Percentiles rank a stretch among this genome's conserved stretches.
These are phyloP conservation scores for Hyperoodon ampullatus DNA, from an alignment of 2,113 vertebrate species.

Conservation along the genomic window DNA sequence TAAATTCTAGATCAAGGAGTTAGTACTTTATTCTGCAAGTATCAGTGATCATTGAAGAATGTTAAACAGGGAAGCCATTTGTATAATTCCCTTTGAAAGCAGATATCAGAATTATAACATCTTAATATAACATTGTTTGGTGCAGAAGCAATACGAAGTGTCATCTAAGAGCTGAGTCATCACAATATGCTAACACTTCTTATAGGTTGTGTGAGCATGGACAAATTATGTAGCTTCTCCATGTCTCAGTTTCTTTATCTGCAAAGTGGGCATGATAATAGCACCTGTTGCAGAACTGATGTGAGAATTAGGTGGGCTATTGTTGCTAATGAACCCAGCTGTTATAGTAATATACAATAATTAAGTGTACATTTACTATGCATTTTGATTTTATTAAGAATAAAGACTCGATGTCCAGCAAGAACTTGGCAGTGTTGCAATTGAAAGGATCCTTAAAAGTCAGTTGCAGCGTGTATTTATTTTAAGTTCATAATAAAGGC, in stretches of 20 bases:
- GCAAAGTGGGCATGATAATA: neutral
- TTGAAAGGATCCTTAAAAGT: neutral
- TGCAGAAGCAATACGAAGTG: neutral
- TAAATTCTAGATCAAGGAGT: neutral
- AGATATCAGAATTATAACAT: neutral
- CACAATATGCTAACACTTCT: neutral
- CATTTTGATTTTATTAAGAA: slow-evolving; percentile 14
- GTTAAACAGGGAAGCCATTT: neutral
- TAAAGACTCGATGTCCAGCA: neutral
- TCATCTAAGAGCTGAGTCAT: neutral
- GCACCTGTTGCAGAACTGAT: neutral
- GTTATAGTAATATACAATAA: neutral
- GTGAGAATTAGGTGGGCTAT: neutral
- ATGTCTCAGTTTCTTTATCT: neutral
- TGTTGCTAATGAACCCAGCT: neutral
- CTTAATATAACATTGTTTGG: neutral
- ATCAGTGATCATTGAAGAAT: neutral
- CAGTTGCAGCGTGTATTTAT: neutral
- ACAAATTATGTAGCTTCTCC: neutral
- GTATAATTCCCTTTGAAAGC: neutral
- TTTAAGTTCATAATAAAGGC: neutral
- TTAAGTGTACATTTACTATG: neutral
- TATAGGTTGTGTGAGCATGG: neutral
- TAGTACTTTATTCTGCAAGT: neutral
- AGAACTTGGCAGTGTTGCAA: neutral